Base-by-base conservation (phyloP, 2,797 vertebrate species). In the Macroramphosus scolopax region DNA sequence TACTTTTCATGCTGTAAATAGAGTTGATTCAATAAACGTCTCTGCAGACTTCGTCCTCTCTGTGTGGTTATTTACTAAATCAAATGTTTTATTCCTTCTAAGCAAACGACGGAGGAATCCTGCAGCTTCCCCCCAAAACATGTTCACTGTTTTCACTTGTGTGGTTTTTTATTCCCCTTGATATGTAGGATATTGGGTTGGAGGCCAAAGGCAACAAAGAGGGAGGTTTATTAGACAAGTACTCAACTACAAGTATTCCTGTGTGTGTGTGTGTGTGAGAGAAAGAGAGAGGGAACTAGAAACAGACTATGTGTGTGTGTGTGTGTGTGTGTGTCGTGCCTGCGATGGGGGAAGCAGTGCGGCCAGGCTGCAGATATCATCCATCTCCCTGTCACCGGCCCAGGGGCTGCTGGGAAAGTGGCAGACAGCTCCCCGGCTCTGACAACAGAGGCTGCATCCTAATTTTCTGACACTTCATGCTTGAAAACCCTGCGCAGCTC, bases 301-400 rank as follows among this genome's bases (percentile, higher is more conserved):
- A 39, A 20, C 33, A 44, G 53, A 26, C 37, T 51, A 35, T 36
- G 32, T 37, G 41, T 29, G 30, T 26, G 10, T 34, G 18, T 33
- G 28, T 25, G 28, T 33, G 29, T 14, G 0, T 40, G 9, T 17
- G 14, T 17, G 45, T 18, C 7, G 38, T 25, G 32, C 22, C 44
- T 28, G 49, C 47, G 36, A 42, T 71, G 65, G 68, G 61, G 82
- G 63, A 75, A 12, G 76, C 68, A 83, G 89, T 89, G 92, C 85
- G 78, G 89, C 93, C 88, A 89, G 88, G 86, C 91, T 93, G 91
- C 91, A 89, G 92, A 91, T 93, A 91, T 88, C 92, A 96, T 97
- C 94, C 93, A 95, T 98, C 95, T 96, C 92, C 79, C 91, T 96
- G 94, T 95, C 94, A 95, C 89, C 83, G 70, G 87, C 91, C 88